Conservation (phyloP, 2,888 invertebrate species). For the Notodonta dromedarius region DNA sequence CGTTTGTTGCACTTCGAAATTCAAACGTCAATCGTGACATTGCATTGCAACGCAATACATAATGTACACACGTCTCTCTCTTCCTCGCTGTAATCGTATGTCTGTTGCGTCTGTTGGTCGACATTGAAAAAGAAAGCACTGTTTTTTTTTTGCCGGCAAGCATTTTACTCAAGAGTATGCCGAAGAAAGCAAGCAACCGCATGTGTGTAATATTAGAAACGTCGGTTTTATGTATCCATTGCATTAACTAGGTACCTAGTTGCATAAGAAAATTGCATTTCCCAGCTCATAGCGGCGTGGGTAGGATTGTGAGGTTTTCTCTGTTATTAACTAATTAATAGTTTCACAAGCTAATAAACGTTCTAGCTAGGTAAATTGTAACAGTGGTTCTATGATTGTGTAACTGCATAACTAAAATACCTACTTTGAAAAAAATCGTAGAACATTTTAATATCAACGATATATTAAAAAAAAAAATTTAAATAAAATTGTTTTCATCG, state of each 20-base stretch:
- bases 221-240: conserved; percentile 67
- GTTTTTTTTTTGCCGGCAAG: conserved; percentile 65
- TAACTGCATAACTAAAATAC: too few relatives aligned
- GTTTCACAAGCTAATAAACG: neutral
- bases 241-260: conserved; percentile 54
- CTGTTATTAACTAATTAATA: neutral
- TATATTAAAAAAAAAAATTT: too few relatives aligned
- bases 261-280: conserved; percentile 83
- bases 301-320: neutral
- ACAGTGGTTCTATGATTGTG: too few relatives aligned
- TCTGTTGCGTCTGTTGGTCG: conserved; percentile 57
- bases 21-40: conserved; percentile 56
- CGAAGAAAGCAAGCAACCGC: conserved; percentile 82
- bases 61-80: conserved; percentile 60
- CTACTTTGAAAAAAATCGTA: too few relatives aligned
- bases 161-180: conserved; percentile 78
- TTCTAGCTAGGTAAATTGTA: too few relatives aligned
- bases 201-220: conserved; percentile 82
- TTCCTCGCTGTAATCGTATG: conserved; percentile 41
- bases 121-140: conserved; percentile 84
- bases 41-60: conserved; percentile 63
- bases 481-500: too few relatives aligned
- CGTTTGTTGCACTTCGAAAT: conserved; percentile 59
- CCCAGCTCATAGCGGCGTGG: conserved; percentile 32
- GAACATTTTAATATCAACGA: too few relatives aligned